Evolutionary conservation across 2,113 vertebrate species (phyloP).

Genomic region (Psittacula cyanocephala): DNA sequence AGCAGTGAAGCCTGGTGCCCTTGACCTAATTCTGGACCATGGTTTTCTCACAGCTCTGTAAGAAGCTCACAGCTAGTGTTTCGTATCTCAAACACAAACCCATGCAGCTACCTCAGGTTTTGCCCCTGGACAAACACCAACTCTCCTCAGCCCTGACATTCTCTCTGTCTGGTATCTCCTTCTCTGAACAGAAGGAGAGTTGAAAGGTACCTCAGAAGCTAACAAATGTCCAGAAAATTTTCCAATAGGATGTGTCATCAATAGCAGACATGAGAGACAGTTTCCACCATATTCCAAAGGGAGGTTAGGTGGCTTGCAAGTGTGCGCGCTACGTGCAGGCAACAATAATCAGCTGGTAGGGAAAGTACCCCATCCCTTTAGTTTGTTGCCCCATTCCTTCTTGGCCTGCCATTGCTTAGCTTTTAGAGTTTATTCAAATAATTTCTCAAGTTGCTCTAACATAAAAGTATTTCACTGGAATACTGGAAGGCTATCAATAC

Average conservation of each 20-base stretch:
- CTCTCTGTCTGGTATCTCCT: background rate
- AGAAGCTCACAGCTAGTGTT: background rate
- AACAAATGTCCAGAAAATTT: background rate
- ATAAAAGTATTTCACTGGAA: background rate
- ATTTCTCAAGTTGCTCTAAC: background rate
- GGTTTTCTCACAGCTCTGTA: background rate
- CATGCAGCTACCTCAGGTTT: background rate
- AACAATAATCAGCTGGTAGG: background rate
- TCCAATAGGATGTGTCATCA: background rate
- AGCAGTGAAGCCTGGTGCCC: background rate
- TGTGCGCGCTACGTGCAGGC: background rate
- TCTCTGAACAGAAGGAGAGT: background rate
- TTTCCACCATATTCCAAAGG: background rate
- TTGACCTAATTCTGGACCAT: background rate
- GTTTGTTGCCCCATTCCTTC: background rate
- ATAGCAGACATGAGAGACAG: background rate
- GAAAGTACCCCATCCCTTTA: background rate
- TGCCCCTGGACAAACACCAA: background rate
- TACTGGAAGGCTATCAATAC: background rate
- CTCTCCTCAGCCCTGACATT: background rate
- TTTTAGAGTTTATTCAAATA: background rate
- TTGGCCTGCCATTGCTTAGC: background rate
- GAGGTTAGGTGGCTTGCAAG: background rate
- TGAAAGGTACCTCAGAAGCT: background rate
- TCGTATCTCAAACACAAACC: background rate